Base-by-base conservation (phyloP, 2,797 vertebrate species). In the Crocodylus rhombifer region DNA sequence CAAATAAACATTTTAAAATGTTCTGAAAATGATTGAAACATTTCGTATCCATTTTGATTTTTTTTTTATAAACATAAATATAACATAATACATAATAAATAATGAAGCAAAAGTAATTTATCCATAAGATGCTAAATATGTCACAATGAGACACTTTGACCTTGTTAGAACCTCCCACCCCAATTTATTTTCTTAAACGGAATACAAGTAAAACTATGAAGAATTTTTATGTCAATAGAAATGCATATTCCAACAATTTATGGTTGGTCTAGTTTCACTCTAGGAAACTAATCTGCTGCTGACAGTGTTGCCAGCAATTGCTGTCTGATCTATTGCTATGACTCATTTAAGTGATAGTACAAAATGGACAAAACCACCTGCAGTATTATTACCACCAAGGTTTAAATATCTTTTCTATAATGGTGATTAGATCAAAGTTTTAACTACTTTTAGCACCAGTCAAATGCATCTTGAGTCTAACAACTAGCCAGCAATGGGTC, bases 61-160 rank as follows among this genome's bases (percentile, higher is more conserved):
- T 51, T 42, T 51, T 9, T 51, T 51, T 51, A 51, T 51, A 51
- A 10, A 51, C 42, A 51, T 51, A 88, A 91, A 84, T 84, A 36
- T 77, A 23, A 14, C 13, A 42, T 25, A 23, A 36, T 77, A 28
- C 5, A 84, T 26, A 28, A 6, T 10, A 80, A 79, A 77, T 51
- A 1, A 12, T 1, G 0, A 1, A 75, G 7, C 15, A 61, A 76
- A 76, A 21, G 1, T 23, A 0, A 2, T 30, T 14, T 60, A 51
- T 10, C 42, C 42, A 51, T 51, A 51, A 51, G 10, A 51, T 77
- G 80, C 3, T 21, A 26, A 17, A 65, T 60, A 55, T 0, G 0
- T 73, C 74, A 1, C 51, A 74, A 69, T 57, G 1, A 65, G 86
- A 86, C 25, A 0, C 4, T 78, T 56, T 65, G 0, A 42, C 42